Conservation (phyloP, 2,113 vertebrate genomes). For the Dasypus novemcinctus region DNA sequence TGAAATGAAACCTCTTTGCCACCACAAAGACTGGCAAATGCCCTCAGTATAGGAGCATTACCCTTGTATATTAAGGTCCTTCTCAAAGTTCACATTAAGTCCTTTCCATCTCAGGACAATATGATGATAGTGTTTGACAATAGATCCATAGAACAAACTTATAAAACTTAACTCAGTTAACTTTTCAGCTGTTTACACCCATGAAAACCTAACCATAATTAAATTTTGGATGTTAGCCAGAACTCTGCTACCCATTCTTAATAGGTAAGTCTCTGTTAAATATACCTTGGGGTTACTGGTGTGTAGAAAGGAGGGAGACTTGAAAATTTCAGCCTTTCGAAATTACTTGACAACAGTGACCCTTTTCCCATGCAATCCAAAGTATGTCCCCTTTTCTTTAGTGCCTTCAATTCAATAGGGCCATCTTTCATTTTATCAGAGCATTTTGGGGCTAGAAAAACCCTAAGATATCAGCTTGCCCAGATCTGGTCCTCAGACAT, state of each 20-base stretch:
- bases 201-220: not conserved
- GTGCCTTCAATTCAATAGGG: not conserved
- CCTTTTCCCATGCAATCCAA: not conserved
- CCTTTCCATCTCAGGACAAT: not conserved
- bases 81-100: not conserved
- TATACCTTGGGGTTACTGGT: not conserved
- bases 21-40: not conserved
- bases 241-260: not conserved
- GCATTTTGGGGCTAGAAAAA: not conserved
- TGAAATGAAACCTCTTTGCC: not conserved
- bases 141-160: not conserved
- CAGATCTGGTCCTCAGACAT: not conserved
- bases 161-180: not conserved
- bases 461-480: not conserved
- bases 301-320: not conserved
- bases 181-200: not conserved
- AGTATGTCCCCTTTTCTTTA: not conserved
- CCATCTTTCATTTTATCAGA: not conserved
- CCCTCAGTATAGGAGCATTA: not conserved
- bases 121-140: not conserved
- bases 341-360: not conserved
- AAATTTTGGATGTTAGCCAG: not conserved
- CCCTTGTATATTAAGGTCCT: not conserved
- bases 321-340: not conserved
- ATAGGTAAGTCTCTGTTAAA: not conserved